phyloP scores from a whole-genome alignment of 2,797 vertebrate species.

The Myripristis jacobus region DNA sequence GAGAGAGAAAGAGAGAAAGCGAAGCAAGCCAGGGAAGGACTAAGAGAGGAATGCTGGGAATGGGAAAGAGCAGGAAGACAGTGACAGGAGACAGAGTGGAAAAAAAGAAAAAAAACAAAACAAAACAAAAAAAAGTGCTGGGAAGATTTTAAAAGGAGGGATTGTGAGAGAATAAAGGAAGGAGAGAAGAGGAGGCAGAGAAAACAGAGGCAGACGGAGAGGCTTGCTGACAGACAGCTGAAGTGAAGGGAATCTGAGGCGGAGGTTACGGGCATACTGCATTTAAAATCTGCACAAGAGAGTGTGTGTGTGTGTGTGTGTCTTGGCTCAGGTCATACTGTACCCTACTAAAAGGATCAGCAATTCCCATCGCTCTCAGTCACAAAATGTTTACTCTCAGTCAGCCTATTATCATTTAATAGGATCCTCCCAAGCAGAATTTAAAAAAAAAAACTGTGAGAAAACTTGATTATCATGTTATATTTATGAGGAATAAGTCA shows the following conservation, averaged over 20 bases:
- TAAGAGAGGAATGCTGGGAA: conserved; percentile 71
- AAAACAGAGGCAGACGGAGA: conserved; percentile 51
- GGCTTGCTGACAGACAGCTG: conserved; percentile 53
- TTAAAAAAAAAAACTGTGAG: too few species aligned
- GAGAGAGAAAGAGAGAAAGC: conserved; percentile 29
- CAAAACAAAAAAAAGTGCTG: conserved; percentile 54
- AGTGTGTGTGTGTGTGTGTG: not conserved
- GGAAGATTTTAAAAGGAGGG: conserved; percentile 52
- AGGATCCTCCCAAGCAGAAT: too few species aligned
- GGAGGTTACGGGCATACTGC: conserved; percentile 25
- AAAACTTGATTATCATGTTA: too few species aligned
- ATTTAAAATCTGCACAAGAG: conserved; percentile 16
- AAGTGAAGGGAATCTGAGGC: conserved; percentile 46
- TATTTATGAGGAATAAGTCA: too few species aligned
- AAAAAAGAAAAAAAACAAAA: conserved; percentile 54
- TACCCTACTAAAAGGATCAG: conserved; percentile 9
- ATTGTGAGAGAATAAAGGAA: conserved; percentile 41
- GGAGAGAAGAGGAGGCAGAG: conserved; percentile 26
- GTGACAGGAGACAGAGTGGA: conserved; percentile 63
- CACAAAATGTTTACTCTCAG: too few species aligned
- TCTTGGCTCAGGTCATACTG: not conserved
- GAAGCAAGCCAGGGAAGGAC: conserved; percentile 48
- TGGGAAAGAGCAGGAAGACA: conserved; percentile 65
- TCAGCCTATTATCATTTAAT: too few species aligned
- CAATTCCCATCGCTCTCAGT: too few species aligned